These are phyloP conservation scores for Drosophila multiciliata DNA, from an alignment of 2,888 invertebrate species.

Conservation along the genomic window DNA sequence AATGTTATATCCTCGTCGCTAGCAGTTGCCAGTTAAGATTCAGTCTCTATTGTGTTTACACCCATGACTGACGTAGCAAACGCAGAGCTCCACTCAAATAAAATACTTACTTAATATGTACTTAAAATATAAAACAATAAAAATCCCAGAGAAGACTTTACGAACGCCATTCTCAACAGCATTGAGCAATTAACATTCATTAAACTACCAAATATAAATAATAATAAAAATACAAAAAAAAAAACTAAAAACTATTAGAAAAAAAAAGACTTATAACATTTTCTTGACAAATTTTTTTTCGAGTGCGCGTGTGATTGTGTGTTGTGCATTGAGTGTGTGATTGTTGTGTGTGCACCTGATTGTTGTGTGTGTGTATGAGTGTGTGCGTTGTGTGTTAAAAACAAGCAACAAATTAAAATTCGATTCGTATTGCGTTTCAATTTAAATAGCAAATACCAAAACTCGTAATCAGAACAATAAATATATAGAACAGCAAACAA, in stretches of 20 bases:
- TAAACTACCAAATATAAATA: constrained; percentile 14
- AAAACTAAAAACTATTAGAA: constrained; percentile 11
- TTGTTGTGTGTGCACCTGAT: constrained; percentile 35
- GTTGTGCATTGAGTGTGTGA: constrained; percentile 24
- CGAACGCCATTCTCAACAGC: constrained; percentile 17
- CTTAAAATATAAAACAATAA: constrained; percentile 53
- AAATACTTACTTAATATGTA: constrained; percentile 51
- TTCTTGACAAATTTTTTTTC: constrained; percentile 54
- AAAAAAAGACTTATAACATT: constrained; percentile 32
- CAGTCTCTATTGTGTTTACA: constrained; percentile 84
- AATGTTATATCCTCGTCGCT: constrained; percentile 34
- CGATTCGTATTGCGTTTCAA: constrained; percentile 54
- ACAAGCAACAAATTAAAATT: constrained; percentile 39
- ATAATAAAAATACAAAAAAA: constrained; percentile 11
- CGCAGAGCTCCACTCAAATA: constrained; percentile 61
- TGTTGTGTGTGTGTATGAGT: constrained; percentile 14
- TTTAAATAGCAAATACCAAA: constrained; percentile 45
- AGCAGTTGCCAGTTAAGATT: constrained; percentile 68
- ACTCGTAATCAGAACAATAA: constrained; percentile 58
- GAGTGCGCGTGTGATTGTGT: constrained; percentile 52
- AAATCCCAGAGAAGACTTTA: constrained; percentile 15
- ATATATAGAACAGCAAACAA: constrained; percentile 35
- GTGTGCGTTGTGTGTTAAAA: constrained; percentile 7
- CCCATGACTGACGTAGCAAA: constrained; percentile 82
- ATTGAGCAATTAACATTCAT: constrained; percentile 14